phyloP scores from a whole-genome alignment of 2,888 invertebrate species.

The Noctua janthe region DNA sequence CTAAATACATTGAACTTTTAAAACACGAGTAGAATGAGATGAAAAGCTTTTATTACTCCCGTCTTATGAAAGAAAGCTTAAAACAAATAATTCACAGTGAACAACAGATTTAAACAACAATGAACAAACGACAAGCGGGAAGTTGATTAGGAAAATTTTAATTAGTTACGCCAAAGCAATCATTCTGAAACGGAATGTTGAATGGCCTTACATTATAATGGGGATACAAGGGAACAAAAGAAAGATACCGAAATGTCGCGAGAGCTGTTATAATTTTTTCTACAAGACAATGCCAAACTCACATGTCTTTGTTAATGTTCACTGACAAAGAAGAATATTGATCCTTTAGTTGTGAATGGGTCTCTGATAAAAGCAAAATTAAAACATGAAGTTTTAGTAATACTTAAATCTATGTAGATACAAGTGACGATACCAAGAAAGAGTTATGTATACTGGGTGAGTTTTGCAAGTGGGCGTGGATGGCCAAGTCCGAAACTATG shows the following conservation, averaged over 20 bases:
- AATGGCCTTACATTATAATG: background rate
- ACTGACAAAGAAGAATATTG: background rate
- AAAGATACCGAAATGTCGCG: background rate
- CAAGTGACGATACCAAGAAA: background rate
- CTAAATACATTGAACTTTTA: background rate
- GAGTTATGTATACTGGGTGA: background rate
- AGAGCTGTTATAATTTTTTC: background rate
- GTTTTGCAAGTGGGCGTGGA: too few relatives aligned
- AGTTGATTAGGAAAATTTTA: constrained; percentile 26
- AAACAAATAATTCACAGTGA: constrained; percentile 19
- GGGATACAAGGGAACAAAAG: background rate
- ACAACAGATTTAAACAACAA: constrained; percentile 24
- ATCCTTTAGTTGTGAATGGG: background rate
- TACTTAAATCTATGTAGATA: background rate
- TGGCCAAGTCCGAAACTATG: too few relatives aligned
- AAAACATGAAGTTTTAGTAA: background rate
- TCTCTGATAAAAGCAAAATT: background rate
- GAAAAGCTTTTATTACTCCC: constrained; percentile 13
- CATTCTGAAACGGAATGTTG: constrained; percentile 4
- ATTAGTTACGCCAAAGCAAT: constrained; percentile 35
- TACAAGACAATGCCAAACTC: background rate
- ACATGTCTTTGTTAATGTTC: background rate
- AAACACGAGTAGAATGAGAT: background rate
- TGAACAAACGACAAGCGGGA: constrained; percentile 7
- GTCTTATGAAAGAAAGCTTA: constrained; percentile 6